phyloP scores from a whole-genome alignment of 1,140 invertebrate species.

The Scylla paramamosain region DNA sequence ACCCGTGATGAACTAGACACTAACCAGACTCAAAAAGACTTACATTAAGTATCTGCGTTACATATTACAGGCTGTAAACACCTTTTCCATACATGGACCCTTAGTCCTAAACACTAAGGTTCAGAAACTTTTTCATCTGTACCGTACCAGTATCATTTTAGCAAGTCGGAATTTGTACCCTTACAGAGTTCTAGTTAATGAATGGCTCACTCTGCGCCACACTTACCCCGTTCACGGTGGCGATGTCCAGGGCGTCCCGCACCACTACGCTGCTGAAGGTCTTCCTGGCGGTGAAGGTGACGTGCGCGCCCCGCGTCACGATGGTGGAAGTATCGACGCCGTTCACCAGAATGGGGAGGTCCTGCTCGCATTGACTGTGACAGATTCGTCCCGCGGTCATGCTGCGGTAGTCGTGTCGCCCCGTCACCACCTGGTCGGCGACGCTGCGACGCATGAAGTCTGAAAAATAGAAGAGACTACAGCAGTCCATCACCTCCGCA shows the following conservation, averaged over 20 bases:
- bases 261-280: slow-evolving; percentile 5
- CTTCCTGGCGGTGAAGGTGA: slow-evolving; percentile 40
- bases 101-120: too few relatives aligned
- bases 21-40: too few relatives aligned
- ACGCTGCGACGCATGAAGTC: slow-evolving; percentile 41
- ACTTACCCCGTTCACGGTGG: background rate
- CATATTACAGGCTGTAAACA: too few relatives aligned
- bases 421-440: background rate
- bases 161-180: too few relatives aligned
- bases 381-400: background rate
- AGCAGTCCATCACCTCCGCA: background rate
- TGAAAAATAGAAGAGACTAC: background rate
- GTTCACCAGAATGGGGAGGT: background rate
- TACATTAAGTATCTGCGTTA: too few relatives aligned
- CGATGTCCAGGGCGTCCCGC: background rate
- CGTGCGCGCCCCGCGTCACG: background rate
- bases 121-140: too few relatives aligned
- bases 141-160: too few relatives aligned
- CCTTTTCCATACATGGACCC: too few relatives aligned
- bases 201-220: too few relatives aligned
- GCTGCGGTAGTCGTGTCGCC: background rate
- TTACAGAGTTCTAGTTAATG: too few relatives aligned
- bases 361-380: background rate
- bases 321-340: slow-evolving; percentile 40
- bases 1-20: background rate